Evolutionary conservation across 2,888 invertebrate genomes (phyloP), one percentile per base, ranked within the genome.

Genomic region (Drosophila pseudotalamancana): DNA sequence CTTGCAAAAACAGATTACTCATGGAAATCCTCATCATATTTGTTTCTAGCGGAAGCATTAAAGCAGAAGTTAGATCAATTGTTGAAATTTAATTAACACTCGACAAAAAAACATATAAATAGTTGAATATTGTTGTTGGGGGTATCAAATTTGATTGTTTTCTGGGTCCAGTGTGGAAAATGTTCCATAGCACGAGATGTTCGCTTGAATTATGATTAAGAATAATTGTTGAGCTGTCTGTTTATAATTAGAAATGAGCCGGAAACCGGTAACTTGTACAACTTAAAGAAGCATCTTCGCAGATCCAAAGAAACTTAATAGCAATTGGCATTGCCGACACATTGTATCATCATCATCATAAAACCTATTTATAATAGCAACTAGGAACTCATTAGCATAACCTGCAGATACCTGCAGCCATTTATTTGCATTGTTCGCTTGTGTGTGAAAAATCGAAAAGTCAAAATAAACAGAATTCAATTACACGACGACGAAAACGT

Each of bases 161-260:
- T 53, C n/a, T 39, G 25, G 46, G 35, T 29, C 23, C 56, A 57
- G 66, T 70, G 71, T 63, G 60, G 65, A 48, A 77, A 72, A 72
- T 68, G 77, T 81, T 81, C 66, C 69, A 49, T 39, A 31, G 53
- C 66, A 57, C 51, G 78, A 70, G 50, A 68, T 59, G 61, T 71
- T 51, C 46, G 72, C 62, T 65, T 76, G 72, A 76, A 86, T 87
- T 85, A 73, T 81, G 73, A 85, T 85, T 51, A 77, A 67, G 59
- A 80, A 65, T 77, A 84, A 84, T 86, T 79, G 63, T 85, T 80
- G 85, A 59, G 62, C 42, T 68, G 63, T 60, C 56, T 43, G 75
- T 74, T 85, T 81, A 81, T 71, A 82, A 74, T 87, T 87, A 85
- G 81, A 87, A 87, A 75, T 81, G 81, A 81, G 79, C 60, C 79